phyloP scores from a whole-genome alignment of 2,113 vertebrate species.

The Columba livia region DNA sequence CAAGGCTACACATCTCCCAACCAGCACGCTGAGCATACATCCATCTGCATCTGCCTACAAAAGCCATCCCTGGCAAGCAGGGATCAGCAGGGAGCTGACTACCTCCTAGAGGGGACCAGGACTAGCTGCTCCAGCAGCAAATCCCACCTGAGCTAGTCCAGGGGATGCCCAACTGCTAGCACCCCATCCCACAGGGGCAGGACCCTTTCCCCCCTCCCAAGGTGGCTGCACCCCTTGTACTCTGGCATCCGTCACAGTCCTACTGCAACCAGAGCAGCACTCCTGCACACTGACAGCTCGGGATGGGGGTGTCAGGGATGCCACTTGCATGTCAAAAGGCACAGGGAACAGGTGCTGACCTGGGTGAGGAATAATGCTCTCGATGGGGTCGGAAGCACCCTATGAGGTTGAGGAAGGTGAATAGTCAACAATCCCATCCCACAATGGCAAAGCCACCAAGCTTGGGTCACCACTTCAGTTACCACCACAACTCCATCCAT shows the following conservation, averaged over 20 bases:
- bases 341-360: not conserved
- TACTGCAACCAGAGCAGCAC: not conserved
- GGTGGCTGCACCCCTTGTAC: too few species aligned
- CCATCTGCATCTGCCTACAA: not conserved
- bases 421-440: not conserved
- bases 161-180: not conserved
- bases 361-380: not conserved
- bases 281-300: fast-evolving
- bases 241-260: not conserved
- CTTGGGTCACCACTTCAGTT: not conserved
- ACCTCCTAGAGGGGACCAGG: not conserved
- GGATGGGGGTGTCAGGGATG: not conserved
- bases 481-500: not conserved
- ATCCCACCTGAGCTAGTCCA: not conserved
- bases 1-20: not conserved
- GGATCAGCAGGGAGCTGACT: not conserved
- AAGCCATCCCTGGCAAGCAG: not conserved
- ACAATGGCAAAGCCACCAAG: not conserved
- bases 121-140: not conserved
- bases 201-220: not conserved
- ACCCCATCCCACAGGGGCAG: not conserved
- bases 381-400: not conserved
- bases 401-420: not conserved
- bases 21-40: not conserved
- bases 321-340: not conserved